Conservation (phyloP, 1,140 invertebrate genomes). For the Globodera ellingtonae region DNA sequence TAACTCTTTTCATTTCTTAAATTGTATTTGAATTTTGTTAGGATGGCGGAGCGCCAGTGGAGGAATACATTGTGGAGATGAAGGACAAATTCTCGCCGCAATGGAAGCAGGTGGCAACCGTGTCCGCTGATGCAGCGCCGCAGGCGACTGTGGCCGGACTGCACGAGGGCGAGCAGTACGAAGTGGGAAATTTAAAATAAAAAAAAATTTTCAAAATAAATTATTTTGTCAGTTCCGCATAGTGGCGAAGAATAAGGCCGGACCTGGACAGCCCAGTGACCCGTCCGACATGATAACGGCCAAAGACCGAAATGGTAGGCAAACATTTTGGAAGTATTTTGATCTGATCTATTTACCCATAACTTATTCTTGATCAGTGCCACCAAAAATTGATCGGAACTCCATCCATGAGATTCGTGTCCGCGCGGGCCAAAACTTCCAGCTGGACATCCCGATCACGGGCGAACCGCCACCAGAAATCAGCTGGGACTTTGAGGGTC, state of each 20-base stretch:
- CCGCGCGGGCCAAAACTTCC: conserved; percentile 86
- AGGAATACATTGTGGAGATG: conserved; percentile 93
- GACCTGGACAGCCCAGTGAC: conserved; percentile 78
- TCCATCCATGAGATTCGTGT: conserved; percentile 89
- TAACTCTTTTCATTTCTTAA: neutral
- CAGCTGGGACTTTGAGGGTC: conserved; percentile 84
- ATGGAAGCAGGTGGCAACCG: conserved; percentile 87
- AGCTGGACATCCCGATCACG: conserved; percentile 87
- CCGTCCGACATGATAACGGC: conserved; percentile 79
- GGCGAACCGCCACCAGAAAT: conserved; percentile 91
- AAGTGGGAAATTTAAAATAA: conserved; percentile 60
- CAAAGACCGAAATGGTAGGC: conserved; percentile 79
- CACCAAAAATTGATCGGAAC: conserved; percentile 89
- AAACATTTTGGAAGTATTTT: conserved; percentile 49
- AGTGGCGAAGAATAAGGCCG: conserved; percentile 85
- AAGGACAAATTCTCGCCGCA: conserved; percentile 86
- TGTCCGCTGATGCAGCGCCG: conserved; percentile 74
- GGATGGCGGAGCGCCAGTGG: conserved; percentile 69
- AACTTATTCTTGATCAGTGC: conserved; percentile 66
- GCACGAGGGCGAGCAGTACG: conserved; percentile 84
- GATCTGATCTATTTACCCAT: neutral
- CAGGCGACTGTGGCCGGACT: conserved; percentile 83
- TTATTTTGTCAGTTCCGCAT: conserved; percentile 74
- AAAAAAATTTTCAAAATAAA: too few species aligned
- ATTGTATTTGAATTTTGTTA: neutral